phyloP scores from a whole-genome alignment of 1,140 invertebrate species.

The Drosophila miranda region DNA sequence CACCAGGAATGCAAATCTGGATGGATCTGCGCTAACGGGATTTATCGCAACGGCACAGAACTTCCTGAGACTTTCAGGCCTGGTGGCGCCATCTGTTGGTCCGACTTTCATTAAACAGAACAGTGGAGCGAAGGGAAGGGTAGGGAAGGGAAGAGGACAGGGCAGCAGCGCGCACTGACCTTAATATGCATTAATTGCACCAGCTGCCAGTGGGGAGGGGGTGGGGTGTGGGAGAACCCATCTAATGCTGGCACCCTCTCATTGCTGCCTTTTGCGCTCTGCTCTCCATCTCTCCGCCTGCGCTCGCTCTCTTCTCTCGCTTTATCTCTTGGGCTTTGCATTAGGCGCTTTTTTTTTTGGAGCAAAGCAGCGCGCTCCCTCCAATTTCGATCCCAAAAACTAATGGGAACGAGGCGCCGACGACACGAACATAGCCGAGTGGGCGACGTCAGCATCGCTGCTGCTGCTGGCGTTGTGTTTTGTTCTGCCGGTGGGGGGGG shows the following conservation, averaged over 20 bases:
- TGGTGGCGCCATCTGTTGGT: slow-evolving; percentile 56
- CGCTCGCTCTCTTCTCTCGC: background rate
- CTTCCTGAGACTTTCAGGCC: background rate
- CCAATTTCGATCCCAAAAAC: slow-evolving; percentile 56
- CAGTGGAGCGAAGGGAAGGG: slow-evolving; percentile 1
- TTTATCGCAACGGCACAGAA: too few species aligned
- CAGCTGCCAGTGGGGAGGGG: slow-evolving; percentile 13
- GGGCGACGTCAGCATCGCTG: slow-evolving; percentile 1
- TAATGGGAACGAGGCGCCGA: slow-evolving; percentile 7
- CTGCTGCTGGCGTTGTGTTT: slow-evolving; percentile 5
- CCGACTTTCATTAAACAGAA: slow-evolving; percentile 7
- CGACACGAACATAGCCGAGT: slow-evolving; percentile 18
- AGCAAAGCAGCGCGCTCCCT: slow-evolving; percentile 37
- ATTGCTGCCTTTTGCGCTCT: background rate
- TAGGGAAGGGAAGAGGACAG: slow-evolving; percentile 11
- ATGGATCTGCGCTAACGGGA: too few species aligned
- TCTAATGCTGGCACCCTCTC: background rate
- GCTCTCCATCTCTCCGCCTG: slow-evolving; percentile 1
- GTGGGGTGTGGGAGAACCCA: too few species aligned
- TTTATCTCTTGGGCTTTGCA: slow-evolving; percentile 13
- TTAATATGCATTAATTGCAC: slow-evolving; percentile 75
- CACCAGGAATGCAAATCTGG: too few species aligned
- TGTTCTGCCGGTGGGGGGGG: background rate
- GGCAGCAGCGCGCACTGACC: slow-evolving; percentile 44
- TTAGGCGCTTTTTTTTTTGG: slow-evolving; percentile 52